Evolutionary conservation across 2,888 invertebrate species (phyloP).

Genomic region (Podotricha telesiphe): DNA sequence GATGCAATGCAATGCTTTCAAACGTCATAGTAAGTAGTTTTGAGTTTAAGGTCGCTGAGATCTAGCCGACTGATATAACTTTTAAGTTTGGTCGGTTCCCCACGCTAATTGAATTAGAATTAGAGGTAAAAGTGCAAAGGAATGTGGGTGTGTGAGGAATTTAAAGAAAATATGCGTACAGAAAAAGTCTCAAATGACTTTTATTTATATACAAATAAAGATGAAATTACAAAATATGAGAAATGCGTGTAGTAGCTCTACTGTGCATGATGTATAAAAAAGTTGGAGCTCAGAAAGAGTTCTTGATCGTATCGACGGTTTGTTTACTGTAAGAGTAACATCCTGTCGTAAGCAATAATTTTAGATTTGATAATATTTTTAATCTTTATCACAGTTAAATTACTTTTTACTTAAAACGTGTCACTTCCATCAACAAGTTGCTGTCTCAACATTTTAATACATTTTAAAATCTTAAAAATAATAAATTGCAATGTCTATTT

Average conservation of each 20-base stretch:
- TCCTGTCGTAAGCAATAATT: background rate
- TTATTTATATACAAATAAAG: constrained; percentile 1
- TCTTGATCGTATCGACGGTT: background rate
- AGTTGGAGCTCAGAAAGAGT: background rate
- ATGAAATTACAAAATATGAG: background rate
- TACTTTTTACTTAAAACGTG: background rate
- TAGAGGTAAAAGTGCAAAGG: constrained; percentile 37
- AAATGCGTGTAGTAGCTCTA: background rate
- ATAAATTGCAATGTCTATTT: too few relatives aligned
- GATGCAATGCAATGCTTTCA: constrained; percentile 35
- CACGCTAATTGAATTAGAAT: constrained; percentile 36
- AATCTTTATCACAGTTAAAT: constrained; percentile 1
- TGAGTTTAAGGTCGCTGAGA: constrained; percentile 40
- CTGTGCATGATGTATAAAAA: background rate
- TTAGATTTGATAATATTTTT: background rate
- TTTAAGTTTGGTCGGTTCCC: constrained; percentile 13
- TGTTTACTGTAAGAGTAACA: background rate
- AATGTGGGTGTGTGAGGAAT: constrained; percentile 37
- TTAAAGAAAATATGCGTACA: background rate
- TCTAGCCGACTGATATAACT: constrained; percentile 38
- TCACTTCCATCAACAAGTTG: background rate
- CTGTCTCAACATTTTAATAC: too few relatives aligned
- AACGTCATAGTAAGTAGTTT: constrained; percentile 34
- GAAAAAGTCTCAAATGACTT: background rate
- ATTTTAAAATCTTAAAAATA: too few relatives aligned